Base-by-base conservation (phyloP, 2,888 invertebrate genomes). In the Drosophila affinis region DNA sequence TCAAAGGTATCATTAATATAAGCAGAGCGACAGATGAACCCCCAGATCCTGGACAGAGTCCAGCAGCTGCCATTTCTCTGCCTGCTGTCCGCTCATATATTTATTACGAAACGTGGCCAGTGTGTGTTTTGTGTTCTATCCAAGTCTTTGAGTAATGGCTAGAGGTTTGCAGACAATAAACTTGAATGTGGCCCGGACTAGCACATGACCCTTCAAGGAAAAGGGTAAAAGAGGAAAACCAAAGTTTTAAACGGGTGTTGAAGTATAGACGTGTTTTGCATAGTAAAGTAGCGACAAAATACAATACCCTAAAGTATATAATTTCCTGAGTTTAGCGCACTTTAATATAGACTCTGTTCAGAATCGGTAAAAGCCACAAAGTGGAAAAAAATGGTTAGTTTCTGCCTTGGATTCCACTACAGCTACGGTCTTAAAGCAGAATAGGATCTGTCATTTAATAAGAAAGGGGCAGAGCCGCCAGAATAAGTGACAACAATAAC, bases 1-100 rank as follows among this genome's bases (percentile, higher is more conserved):
- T 62, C 76, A 72, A 76, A 61, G 69, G 69, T 72, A 60, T 76
- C 76, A 76, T 76, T 72, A 69, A 76, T 67, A 67, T 75, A 53
- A 53, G 55, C 71, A 53, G 46, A 64, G 62, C 57, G 62, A 65
- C 75, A 71, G 52, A 44, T 69, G 68, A 34, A 29, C 17, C 10
- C 12, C 17, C 27, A 49, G 4, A 51, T 39, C 21, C 21, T 24
- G 12, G 48, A 29, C 44, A 48, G 29, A 52, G 29, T 55, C 55
- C 55, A 62, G 46, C 44, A 39, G 47, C 56, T 29, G 44, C 29
- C 18, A 47, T 44, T 51, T 27, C 51, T 17, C 24, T 55, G 49
- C 24, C 45, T 47, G 63, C 57, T 57, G 73, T 54, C 56, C 49
- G 59, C 29, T 29, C 46, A 70, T 32, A 72, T 47, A 21, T 10